Percentiles rank a stretch among this genome's conserved stretches.
phyloP scores from a whole-genome alignment of 2,113 vertebrate species.

The Myrmophylax atrothorax region DNA sequence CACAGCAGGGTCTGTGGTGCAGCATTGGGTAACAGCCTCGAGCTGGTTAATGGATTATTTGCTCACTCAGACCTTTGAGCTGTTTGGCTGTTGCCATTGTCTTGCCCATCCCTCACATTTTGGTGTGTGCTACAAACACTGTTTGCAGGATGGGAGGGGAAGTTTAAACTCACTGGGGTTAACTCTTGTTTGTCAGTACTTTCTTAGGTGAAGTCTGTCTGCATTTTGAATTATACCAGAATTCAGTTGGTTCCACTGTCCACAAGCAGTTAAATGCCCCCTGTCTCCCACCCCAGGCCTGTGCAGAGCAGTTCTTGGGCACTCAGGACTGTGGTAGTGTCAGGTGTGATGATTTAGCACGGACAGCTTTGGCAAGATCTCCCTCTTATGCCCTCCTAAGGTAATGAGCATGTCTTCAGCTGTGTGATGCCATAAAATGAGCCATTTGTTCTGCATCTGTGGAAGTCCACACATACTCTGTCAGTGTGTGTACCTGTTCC shows the following conservation, averaged over 20 bases:
- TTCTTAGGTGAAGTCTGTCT: background rate
- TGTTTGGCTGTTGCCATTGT: background rate
- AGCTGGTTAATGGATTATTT: background rate
- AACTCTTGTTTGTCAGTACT: fast-evolving
- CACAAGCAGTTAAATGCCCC: background rate
- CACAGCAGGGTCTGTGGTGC: background rate
- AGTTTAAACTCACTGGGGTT: background rate
- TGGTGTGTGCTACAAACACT: background rate
- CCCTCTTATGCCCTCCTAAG: background rate
- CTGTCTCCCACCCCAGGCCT: background rate
- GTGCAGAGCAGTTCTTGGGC: background rate
- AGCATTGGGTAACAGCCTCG: background rate
- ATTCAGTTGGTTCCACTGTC: background rate
- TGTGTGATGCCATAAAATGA: background rate
- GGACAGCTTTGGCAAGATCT: background rate
- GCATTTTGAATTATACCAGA: background rate
- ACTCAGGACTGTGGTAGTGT: background rate
- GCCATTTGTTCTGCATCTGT: background rate
- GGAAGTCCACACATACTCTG: background rate
- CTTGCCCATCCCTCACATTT: background rate
- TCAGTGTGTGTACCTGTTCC: background rate
- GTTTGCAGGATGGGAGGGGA: background rate
- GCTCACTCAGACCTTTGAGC: background rate
- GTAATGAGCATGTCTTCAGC: background rate
- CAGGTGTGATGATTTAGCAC: background rate